Base-by-base conservation (phyloP, 2,888 invertebrate species). In the Cephalotes varians region DNA sequence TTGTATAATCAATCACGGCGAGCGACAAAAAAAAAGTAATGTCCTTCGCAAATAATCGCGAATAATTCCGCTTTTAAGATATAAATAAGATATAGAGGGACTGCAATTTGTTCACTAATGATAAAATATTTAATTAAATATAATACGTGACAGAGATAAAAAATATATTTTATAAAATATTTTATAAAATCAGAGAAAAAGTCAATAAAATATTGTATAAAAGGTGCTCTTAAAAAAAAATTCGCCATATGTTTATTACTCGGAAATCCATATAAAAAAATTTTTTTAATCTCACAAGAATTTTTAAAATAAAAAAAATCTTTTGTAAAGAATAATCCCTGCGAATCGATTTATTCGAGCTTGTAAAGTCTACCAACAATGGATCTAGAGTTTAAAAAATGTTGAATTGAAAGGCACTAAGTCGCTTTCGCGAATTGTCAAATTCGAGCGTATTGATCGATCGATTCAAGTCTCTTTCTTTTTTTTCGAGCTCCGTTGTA, bases 401-500 rank as follows among this genome's bases (percentile, higher is more conserved):
- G 7, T 15, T 40, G n/a, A 34, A 71, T 64, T 64, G 79, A 80
- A 62, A 71, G 64, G 28, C 56, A 54, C 21, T 56, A 74, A 58
- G 31, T 80, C 62, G 56, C 49, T 56, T 64, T 67, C 18, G 40
- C 47, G 67, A 69, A 65, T 47, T 73, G 44, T 74, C 47, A 73
- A 54, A 49, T 83, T 28, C 54, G 12, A 25, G 62, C 31, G 69
- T 44, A 73, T 56, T 72, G 67, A 72, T 77, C 72, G 77, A 76
- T 76, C 47, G 64, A 80, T 79, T 60, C 49, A 62, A 21, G 25
- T 21, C 54, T 40, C 21, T 21, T 54, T n/a, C 44, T 15, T 28
- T 56, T 58, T 62, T 71, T 47, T 28, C 71, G 81, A 81, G 51
- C 73, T 79, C 65, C 64, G 85, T 85, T 83, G 74, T 83, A 62